Conservation (phyloP, 37 sponge, comb jelly and placozoan species). For the Theonella swinhoei region DNA sequence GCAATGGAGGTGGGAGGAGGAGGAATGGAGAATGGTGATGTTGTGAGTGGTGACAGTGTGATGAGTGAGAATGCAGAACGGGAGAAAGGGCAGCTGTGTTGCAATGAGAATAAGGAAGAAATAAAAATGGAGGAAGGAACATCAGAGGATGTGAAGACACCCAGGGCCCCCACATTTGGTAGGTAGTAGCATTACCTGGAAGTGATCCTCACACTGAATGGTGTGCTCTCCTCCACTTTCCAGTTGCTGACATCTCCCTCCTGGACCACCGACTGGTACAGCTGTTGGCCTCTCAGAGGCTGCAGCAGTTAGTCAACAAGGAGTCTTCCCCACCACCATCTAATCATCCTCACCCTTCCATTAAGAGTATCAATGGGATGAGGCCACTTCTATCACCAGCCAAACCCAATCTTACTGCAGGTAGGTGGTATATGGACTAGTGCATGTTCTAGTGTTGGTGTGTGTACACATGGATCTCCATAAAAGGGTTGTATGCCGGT, state of each 20-base stretch:
- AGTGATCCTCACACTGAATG: no score
- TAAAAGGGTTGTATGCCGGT: no score
- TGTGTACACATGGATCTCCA: no score
- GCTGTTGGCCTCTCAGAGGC: conserved; percentile 71
- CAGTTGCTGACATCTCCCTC: conserved; percentile 66
- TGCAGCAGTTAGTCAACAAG: conserved; percentile 63
- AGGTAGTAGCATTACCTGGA: no score
- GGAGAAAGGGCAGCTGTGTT: background rate
- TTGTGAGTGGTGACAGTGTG: no score
- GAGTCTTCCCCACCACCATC: background rate
- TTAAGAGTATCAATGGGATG: conserved; percentile 21
- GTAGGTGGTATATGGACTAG: background rate
- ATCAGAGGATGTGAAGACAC: no score
- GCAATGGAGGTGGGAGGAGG: background rate
- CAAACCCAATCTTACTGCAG: background rate
- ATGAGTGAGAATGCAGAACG: background rate
- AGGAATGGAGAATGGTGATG: background rate
- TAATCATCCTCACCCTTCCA: background rate
- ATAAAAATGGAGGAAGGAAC: no score
- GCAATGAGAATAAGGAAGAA: no score
- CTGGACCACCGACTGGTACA: conserved; percentile 51
- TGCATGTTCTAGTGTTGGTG: no score
- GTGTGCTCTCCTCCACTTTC: background rate
- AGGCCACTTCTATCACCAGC: background rate
- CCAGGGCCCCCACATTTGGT: no score